Base-by-base conservation (phyloP, 2,113 vertebrate species). In the Apodemus sylvaticus region DNA sequence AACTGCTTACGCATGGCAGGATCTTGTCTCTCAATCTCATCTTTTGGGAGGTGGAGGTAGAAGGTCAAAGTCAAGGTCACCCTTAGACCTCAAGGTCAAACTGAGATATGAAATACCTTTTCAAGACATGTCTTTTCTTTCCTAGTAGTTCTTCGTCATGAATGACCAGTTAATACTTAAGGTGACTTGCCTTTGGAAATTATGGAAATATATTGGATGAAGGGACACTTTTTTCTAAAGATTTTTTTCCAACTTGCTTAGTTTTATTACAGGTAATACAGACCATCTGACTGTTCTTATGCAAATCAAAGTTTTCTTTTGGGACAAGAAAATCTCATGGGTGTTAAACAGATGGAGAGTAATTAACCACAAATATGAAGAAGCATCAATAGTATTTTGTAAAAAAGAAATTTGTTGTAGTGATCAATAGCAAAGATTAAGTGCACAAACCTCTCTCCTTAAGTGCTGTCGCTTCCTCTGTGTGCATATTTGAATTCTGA, bases 251-350 rank as follows among this genome's bases (percentile, higher is more conserved):
- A 45, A 26, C 36, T 39, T 88, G 3, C 42, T 93, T 73, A 48
- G 45, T 60, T 73, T 48, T 79, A 74, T 39, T 88, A 31, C 19
- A 74, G 39, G 36, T 45, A 48, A 39, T 64, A 42, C 24, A 79
- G 14, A 36, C 7, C 10, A 36, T 79, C 31, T 70, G 76, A 86
- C 62, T 97, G 79, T 76, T 96, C 89, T 91, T 88, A 66, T 86
- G 58, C 45, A 89, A 91, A 95, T 96, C 64, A 58, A 90, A 77
- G 48, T 74, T 94, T 97, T 86, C 45, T 96, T 96, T 86, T 66
- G 66, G 71, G 74, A 16, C 7, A n/a, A 91, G 87, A 29, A 89
- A 60, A 3, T 55, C 24, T 77, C 39, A 13, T 90, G 64, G 66
- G 62, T 11, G 85, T 93, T 97, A 89, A 70, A 55, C 64, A 93